These are phyloP conservation scores for Dipodomys stephensi DNA, from an alignment of 2,113 vertebrate species.

Conservation along the genomic window DNA sequence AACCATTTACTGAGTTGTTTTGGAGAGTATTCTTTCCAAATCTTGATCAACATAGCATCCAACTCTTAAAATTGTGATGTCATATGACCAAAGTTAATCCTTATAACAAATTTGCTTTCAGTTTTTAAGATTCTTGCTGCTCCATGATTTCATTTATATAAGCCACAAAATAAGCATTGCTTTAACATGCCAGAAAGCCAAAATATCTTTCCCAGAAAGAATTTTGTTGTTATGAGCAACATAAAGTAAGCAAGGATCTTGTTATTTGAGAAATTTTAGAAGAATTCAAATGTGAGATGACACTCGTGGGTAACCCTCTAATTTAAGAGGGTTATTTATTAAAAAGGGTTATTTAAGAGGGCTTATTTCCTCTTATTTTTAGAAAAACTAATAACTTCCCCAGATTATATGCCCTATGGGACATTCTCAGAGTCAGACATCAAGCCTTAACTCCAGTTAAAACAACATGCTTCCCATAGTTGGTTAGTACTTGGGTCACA, in stretches of 20 bases:
- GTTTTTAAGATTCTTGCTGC: not conserved
- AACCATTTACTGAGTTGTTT: constrained; percentile 2
- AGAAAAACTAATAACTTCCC: not conserved
- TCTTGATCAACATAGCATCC: not conserved
- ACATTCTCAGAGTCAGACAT: not conserved
- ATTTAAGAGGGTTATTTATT: too few species aligned
- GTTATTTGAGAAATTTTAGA: not conserved
- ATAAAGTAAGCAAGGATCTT: not conserved
- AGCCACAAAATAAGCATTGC: constrained; percentile 13
- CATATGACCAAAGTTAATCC: not conserved
- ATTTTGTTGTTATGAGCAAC: constrained; percentile 4
- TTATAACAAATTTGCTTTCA: constrained; percentile 5
- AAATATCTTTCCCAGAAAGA: not conserved
- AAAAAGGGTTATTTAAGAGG: too few species aligned
- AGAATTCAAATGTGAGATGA: constrained; percentile 4
- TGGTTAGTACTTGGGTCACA: not conserved
- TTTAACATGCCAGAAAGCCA: not conserved
- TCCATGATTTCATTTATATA: not conserved
- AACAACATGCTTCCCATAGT: not conserved
- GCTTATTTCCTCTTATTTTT: not conserved
- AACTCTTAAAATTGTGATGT: constrained; percentile 1
- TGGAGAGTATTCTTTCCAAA: constrained; percentile 48
- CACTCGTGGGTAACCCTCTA: not conserved
- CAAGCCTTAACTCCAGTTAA: constrained; percentile 1
- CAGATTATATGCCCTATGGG: not conserved